These are phyloP conservation scores for Hoplias malabaricus DNA, from an alignment of 2,113 vertebrate species.

Conservation along the genomic window DNA sequence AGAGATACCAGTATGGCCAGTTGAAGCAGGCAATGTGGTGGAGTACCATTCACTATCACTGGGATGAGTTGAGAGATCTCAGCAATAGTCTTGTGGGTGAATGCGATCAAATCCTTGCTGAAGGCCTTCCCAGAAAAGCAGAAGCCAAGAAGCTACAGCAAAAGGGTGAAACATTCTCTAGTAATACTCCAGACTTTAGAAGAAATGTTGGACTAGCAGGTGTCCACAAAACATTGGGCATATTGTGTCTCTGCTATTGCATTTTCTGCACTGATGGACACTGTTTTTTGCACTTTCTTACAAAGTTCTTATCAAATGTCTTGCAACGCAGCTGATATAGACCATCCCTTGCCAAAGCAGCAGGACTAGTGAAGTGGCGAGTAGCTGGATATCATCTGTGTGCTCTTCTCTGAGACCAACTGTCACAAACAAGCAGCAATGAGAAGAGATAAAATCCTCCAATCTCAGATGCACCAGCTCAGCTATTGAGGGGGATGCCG, in stretches of 20 bases:
- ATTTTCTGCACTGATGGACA: constrained; percentile 17
- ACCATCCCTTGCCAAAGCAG: neutral
- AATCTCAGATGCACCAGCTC: neutral
- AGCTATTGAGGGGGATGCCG: neutral
- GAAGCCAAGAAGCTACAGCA: neutral
- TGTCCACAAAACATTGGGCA: neutral
- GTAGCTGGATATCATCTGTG: neutral
- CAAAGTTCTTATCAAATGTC: constrained; percentile 5
- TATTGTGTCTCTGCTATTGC: neutral
- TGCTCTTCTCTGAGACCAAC: neutral
- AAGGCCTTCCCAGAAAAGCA: neutral
- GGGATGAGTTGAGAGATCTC: no score
- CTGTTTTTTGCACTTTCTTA: constrained; percentile 22
- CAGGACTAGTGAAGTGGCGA: neutral
- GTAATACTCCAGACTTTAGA: no score
- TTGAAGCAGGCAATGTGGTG: no score
- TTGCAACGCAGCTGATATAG: neutral
- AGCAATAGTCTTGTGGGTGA: neutral
- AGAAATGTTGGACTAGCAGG: neutral
- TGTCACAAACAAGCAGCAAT: neutral
- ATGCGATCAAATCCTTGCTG: neutral
- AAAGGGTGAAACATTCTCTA: no score
- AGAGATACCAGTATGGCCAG: no score
- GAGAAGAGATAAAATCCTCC: neutral
- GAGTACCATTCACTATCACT: no score